Percentiles rank a stretch among this genome's conserved stretches.
Evolutionary conservation across 2,888 invertebrate species (phyloP).

Genomic region (Dolichopus griseipennis): DNA sequence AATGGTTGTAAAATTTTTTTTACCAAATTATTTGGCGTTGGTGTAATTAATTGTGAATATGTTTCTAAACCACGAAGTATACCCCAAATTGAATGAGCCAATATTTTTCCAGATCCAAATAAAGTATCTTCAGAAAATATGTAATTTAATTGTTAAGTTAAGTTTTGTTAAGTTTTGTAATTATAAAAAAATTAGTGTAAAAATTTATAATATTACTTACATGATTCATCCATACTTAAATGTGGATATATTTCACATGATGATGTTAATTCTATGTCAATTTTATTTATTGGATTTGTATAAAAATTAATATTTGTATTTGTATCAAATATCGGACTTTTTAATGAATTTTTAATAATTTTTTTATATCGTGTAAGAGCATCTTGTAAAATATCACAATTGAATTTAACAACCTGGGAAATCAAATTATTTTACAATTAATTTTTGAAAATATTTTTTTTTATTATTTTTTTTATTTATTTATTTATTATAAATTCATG

Average conservation of each 20-base stretch:
- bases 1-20: conserved; percentile 23
- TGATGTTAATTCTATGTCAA: conserved; percentile 50
- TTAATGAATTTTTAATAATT: conserved; percentile 32
- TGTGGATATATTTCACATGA: conserved; percentile 59
- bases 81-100: conserved; percentile 64
- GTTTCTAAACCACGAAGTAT: conserved; percentile 77
- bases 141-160: too few species aligned
- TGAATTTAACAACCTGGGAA: conserved; percentile 17
- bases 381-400: conserved; percentile 50
- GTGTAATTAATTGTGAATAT: conserved; percentile 64
- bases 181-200: conserved; percentile 8
- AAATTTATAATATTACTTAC: conserved; percentile 45
- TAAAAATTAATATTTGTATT: conserved; percentile 15
- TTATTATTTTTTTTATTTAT: not conserved
- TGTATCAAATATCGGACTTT: conserved; percentile 22
- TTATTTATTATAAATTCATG: conserved; percentile 7
- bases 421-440: not conserved
- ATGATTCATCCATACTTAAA: conserved; percentile 66
- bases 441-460: not conserved
- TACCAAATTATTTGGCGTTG: conserved; percentile 29
- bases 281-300: conserved; percentile 41
- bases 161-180: not conserved
- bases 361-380: conserved; percentile 49
- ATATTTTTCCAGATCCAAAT: conserved; percentile 25
- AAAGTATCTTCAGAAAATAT: conserved; percentile 26